These are phyloP conservation scores for Zygothrica quintamaculata DNA, from an alignment of 2,888 invertebrate species.

Conservation along the genomic window DNA sequence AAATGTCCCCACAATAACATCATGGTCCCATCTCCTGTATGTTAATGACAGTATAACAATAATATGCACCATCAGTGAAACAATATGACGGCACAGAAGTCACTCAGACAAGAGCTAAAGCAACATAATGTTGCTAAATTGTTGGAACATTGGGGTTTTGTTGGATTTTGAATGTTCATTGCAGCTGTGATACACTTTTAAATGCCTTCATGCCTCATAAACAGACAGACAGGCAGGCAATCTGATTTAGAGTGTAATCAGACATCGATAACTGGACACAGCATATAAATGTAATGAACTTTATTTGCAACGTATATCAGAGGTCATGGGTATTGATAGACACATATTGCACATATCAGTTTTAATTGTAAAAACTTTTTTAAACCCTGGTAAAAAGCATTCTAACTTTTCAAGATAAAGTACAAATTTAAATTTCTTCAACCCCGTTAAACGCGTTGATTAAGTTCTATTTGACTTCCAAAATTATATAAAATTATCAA, in stretches of 20 bases:
- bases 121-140: constrained; percentile 47
- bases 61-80: constrained; percentile 65
- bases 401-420: no score
- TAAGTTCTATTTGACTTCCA: no score
- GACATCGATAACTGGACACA: constrained; percentile 44
- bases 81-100: constrained; percentile 57
- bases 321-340: neutral
- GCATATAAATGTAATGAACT: constrained; percentile 35
- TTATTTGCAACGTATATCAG: constrained; percentile 8
- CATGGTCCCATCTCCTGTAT: constrained; percentile 15
- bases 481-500: no score
- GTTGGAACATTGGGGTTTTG: neutral
- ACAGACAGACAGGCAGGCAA: constrained; percentile 41
- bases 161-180: constrained; percentile 56
- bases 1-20: constrained; percentile 12
- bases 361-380: no score
- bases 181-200: constrained; percentile 67
- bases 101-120: constrained; percentile 6
- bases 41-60: constrained; percentile 76
- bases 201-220: constrained; percentile 75
- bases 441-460: no score
- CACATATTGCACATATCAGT: neutral
- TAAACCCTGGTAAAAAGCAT: no score
- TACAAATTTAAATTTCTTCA: no score
- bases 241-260: constrained; percentile 30